Conservation (phyloP, 2,113 vertebrate species). For the Dendropsophus ebraccatus region DNA sequence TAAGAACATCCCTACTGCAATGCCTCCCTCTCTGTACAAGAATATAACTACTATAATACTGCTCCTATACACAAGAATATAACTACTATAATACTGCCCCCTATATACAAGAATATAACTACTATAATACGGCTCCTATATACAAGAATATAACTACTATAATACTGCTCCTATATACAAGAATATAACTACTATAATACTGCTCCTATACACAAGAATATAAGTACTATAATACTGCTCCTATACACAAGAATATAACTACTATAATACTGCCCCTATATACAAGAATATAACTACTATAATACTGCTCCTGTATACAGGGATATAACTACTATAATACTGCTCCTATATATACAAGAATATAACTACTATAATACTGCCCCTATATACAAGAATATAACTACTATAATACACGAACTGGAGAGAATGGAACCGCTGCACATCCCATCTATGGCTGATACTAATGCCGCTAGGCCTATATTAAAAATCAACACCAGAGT, state of each 20-base stretch:
- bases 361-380: neutral
- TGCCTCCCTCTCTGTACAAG: neutral
- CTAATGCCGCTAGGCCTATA: no score
- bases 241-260: no score
- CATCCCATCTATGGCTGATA: no score
- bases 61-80: neutral
- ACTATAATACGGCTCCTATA: neutral
- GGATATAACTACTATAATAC: conserved; percentile 1
- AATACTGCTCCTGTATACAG: neutral
- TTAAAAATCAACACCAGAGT: no score
- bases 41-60: conserved; percentile 3
- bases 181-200: conserved; percentile 11
- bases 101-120: conserved; percentile 4
- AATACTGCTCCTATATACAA: neutral
- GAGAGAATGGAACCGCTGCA: no score
- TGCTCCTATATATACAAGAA: no score
- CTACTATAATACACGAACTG: neutral
- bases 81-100: neutral
- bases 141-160: neutral
- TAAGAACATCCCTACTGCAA: neutral
- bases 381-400: neutral
- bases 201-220: neutral
- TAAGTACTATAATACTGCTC: conserved; percentile 9
- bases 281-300: no score
- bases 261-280: no score